These are phyloP conservation scores for Brienomyrus longianalis DNA, from an alignment of 2,113 vertebrate species.

Conservation along the genomic window DNA sequence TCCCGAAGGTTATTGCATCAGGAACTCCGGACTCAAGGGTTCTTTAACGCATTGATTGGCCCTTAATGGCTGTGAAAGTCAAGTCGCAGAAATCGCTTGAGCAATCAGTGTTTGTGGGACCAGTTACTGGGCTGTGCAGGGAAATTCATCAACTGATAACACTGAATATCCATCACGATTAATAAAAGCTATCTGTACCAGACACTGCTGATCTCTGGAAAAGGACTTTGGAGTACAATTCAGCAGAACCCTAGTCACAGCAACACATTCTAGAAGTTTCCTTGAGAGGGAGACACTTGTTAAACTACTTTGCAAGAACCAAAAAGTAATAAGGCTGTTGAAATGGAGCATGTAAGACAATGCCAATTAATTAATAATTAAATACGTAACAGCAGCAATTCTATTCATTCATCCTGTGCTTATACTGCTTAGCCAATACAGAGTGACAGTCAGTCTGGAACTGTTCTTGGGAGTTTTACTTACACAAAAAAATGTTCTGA, in stretches of 20 bases:
- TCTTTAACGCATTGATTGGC: background rate
- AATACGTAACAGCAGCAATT: background rate
- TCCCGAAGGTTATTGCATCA: background rate
- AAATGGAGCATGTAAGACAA: background rate
- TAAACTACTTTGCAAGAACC: background rate
- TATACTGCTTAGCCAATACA: background rate
- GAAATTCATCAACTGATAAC: background rate
- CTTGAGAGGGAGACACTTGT: background rate
- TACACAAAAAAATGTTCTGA: background rate
- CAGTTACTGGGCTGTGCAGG: background rate
- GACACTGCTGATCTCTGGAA: background rate
- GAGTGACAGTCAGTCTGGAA: background rate
- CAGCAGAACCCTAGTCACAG: background rate
- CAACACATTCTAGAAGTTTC: background rate
- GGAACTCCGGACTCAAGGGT: background rate
- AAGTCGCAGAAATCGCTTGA: background rate
- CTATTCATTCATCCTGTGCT: background rate
- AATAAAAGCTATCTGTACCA: background rate
- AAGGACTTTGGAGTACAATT: background rate
- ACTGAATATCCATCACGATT: conserved; percentile 3
- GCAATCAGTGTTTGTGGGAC: background rate
- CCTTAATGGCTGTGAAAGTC: background rate
- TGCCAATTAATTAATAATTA: background rate
- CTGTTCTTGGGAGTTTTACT: background rate
- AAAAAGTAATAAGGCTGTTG: background rate